Evolutionary conservation across 2,888 invertebrate species (phyloP).

Genomic region (Scrobipalpa atriplicella): DNA sequence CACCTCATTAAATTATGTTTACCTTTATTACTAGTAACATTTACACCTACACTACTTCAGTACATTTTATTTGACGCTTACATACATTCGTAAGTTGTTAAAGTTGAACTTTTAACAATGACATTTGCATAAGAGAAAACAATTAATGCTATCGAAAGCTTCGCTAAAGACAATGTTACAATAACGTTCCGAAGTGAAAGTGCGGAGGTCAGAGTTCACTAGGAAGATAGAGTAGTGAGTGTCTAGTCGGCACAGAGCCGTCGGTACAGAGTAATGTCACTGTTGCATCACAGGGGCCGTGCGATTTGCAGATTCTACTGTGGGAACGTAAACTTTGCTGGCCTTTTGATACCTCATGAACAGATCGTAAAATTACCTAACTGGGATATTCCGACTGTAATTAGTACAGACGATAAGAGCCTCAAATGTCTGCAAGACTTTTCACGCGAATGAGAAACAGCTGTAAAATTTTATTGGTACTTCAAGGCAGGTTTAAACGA

Average conservation of each 20-base stretch:
- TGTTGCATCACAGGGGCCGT: slow-evolving; percentile 46
- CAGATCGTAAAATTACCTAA: not conserved
- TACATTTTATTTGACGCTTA: not conserved
- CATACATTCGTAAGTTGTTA: not conserved
- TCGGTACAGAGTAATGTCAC: slow-evolving; percentile 39
- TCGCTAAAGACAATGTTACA: slow-evolving; percentile 20
- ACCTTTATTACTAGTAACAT: not conserved
- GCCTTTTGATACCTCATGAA: slow-evolving; percentile 14
- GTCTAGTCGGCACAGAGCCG: slow-evolving; percentile 25
- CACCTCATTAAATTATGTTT: not conserved
- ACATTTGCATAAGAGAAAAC: not conserved
- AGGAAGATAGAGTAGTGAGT: slow-evolving; percentile 19
- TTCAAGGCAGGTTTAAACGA: not conserved
- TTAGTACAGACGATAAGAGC: not conserved
- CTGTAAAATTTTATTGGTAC: too few relatives aligned
- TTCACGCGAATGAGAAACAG: too few relatives aligned
- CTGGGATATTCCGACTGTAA: not conserved
- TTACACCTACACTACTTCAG: not conserved
- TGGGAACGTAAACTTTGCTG: slow-evolving; percentile 43
- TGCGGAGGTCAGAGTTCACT: slow-evolving; percentile 26
- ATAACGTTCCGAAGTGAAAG: slow-evolving; percentile 31
- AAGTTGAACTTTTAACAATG: not conserved
- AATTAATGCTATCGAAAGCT: not conserved
- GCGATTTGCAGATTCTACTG: slow-evolving; percentile 26
- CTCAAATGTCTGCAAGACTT: not conserved